Evolutionary conservation across 2,888 invertebrate species (phyloP).

Genomic region (Leptinotarsa haldemani): DNA sequence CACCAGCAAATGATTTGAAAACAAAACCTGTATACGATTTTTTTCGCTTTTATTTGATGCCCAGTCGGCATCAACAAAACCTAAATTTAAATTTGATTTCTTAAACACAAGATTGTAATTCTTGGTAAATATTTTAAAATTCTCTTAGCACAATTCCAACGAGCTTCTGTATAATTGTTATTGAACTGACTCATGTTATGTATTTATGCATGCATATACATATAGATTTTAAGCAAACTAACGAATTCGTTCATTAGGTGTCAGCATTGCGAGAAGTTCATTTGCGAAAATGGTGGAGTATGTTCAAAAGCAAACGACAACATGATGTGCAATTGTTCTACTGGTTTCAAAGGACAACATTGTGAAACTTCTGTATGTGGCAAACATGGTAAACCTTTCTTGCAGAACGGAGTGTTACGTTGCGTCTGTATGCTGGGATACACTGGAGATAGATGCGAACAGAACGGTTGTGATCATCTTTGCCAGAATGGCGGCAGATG

Average conservation of each 20-base stretch:
- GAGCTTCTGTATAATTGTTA: too few species aligned
- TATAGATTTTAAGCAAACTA: slow-evolving; percentile 37
- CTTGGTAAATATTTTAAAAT: too few species aligned
- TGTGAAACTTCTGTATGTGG: slow-evolving; percentile 67
- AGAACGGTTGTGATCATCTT: slow-evolving; percentile 69
- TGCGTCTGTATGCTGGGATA: slow-evolving; percentile 69
- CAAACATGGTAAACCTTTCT: slow-evolving; percentile 56
- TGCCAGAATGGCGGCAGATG: slow-evolving; percentile 71
- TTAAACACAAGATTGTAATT: too few species aligned
- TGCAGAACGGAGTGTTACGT: slow-evolving; percentile 46
- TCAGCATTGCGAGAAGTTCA: slow-evolving; percentile 70
- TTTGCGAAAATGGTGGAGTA: slow-evolving; percentile 73
- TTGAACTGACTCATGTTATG: background rate
- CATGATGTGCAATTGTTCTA: slow-evolving; percentile 69
- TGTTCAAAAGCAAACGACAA: slow-evolving; percentile 67
- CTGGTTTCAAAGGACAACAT: slow-evolving; percentile 68
- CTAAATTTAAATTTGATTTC: too few species aligned
- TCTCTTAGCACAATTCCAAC: too few species aligned
- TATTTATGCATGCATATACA: background rate
- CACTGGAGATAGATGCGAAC: slow-evolving; percentile 72
- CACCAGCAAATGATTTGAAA: slow-evolving; percentile 30
- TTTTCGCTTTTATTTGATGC: background rate
- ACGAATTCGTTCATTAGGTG: slow-evolving; percentile 61
- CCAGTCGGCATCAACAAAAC: slow-evolving; percentile 44
- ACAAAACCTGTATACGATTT: slow-evolving; percentile 55